Percentiles rank a stretch among this genome's conserved stretches.
Evolutionary conservation across 2,113 vertebrate species (phyloP).

Genomic region (Fulmarus glacialis): DNA sequence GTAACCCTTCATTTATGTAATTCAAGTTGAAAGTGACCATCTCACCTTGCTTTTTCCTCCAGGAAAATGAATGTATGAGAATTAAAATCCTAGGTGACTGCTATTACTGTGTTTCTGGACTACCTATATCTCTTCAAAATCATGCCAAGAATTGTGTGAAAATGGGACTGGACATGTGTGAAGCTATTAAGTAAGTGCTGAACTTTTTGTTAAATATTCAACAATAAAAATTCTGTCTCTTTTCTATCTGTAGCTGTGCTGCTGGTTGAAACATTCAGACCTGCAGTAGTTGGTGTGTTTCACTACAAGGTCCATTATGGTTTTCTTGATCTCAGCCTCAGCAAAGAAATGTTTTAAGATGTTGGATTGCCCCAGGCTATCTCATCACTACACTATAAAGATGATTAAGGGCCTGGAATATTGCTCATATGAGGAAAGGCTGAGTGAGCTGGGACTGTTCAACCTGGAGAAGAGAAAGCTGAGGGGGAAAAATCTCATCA

Average conservation of each 20-base stretch:
- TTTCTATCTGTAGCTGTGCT: not conserved
- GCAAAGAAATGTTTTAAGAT: not conserved
- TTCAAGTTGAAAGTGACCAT: not conserved
- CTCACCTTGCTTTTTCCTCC: conserved; percentile 7
- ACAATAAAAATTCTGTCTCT: not conserved
- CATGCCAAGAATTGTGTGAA: conserved; percentile 98
- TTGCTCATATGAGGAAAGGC: not conserved
- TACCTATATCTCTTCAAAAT: conserved; percentile 93
- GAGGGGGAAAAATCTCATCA: not conserved
- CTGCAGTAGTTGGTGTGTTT: not conserved
- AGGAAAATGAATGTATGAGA: conserved; percentile 99
- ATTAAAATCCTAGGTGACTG: conserved; percentile 98
- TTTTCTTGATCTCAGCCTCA: not conserved
- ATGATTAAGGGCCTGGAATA: not conserved
- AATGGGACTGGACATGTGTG: conserved; percentile 99
- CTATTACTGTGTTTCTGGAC: conserved; percentile 97
- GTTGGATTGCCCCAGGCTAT: not conserved
- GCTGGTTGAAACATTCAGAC: not conserved
- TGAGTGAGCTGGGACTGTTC: not conserved
- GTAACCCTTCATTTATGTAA: not conserved
- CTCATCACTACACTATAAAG: not conserved
- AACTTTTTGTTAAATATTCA: not conserved
- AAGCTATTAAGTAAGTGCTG: conserved; percentile 94
- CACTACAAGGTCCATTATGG: not conserved
- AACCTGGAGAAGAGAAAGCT: not conserved